Evolutionary conservation across 1,140 invertebrate species (phyloP).

Genomic region (Portunus trituberculatus): DNA sequence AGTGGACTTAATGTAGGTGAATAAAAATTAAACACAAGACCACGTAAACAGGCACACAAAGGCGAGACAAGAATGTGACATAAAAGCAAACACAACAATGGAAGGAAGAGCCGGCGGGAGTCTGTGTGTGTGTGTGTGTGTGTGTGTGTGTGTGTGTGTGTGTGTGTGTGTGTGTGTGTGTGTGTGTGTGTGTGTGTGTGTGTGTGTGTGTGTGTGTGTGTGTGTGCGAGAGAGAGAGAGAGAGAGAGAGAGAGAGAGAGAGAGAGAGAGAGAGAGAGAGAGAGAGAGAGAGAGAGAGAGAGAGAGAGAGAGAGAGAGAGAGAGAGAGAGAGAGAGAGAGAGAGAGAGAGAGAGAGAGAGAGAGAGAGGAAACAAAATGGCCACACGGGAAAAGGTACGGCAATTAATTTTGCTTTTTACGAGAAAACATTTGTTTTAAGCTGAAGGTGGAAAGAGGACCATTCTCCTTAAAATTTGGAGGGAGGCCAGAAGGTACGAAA

Average conservation of each 20-base stretch:
- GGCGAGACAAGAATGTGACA: not conserved
- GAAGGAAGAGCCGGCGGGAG: not conserved
- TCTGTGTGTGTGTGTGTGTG: conserved; percentile 12
- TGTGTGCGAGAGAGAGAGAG: not conserved
- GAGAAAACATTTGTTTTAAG: conserved; percentile 59
- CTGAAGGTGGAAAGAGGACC: conserved; percentile 60
- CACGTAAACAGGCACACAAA: not conserved
- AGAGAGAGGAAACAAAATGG: not conserved
- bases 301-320: conserved; percentile 54
- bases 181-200: too few species aligned
- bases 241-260: conserved; percentile 25
- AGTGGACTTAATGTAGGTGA: not conserved
- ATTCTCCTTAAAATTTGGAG: conserved; percentile 42
- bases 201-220: not conserved
- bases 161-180: conserved; percentile 7
- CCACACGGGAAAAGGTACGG: conserved; percentile 37
- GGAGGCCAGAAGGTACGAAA: not conserved
- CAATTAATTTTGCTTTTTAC: conserved; percentile 67
- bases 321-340: conserved; percentile 46
- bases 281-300: conserved; percentile 36
- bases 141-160: conserved; percentile 17
- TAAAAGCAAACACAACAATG: conserved; percentile 23
- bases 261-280: conserved; percentile 31
- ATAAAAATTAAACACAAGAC: not conserved
- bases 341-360: conserved; percentile 35